These are phyloP conservation scores for Stratiomys singularior DNA, from an alignment of 2,888 invertebrate genomes.

Conservation along the genomic window DNA sequence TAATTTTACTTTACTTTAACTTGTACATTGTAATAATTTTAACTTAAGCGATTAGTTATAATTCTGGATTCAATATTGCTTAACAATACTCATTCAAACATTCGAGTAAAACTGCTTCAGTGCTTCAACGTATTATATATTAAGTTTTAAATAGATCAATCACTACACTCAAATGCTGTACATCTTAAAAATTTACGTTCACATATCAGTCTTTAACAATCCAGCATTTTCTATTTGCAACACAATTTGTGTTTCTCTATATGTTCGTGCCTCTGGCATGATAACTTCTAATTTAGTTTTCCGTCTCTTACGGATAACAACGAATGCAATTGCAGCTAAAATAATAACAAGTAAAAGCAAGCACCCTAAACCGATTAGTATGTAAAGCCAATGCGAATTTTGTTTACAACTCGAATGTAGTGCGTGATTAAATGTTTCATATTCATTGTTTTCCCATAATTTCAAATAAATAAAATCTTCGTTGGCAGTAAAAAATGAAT, in stretches of 20 bases:
- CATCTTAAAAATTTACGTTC: conserved; percentile 43
- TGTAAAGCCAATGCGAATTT: conserved; percentile 62
- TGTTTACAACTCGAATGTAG: conserved; percentile 56
- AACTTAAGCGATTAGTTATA: too few species aligned
- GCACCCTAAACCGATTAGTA: conserved; percentile 67
- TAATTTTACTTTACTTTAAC: too few species aligned
- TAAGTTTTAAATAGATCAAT: not conserved
- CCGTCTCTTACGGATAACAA: conserved; percentile 69
- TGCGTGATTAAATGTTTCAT: conserved; percentile 16
- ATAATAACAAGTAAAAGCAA: conserved; percentile 66
- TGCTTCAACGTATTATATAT: too few species aligned
- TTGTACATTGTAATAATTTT: too few species aligned
- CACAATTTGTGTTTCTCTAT: conserved; percentile 86
- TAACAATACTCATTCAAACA: too few species aligned
- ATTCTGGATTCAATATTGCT: too few species aligned
- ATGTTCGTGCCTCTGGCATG: conserved; percentile 83
- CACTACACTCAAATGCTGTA: not conserved
- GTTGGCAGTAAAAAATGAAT: conserved; percentile 59
- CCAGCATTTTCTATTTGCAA: conserved; percentile 87
- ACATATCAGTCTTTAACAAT: conserved; percentile 81
- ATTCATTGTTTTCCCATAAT: conserved; percentile 46
- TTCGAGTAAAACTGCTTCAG: too few species aligned
- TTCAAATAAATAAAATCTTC: conserved; percentile 59
- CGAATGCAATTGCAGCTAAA: conserved; percentile 65
- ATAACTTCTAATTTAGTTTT: conserved; percentile 74